Conservation (phyloP, 2,888 invertebrate species). For the Gastrophysa polygoni region DNA sequence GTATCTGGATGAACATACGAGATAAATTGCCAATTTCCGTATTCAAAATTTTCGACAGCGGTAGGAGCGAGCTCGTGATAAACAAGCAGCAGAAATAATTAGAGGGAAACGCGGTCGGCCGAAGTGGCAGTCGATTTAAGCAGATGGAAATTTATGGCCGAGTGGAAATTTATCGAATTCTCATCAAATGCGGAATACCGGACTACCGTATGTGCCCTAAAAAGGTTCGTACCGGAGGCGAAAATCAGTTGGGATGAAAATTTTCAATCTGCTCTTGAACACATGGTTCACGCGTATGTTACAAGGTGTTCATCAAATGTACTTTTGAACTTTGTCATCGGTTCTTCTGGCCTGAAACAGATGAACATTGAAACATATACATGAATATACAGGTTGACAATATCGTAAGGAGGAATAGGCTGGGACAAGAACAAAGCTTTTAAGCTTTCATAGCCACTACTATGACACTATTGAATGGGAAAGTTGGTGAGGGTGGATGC, state of each 20-base stretch:
- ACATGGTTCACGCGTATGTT: too few relatives aligned
- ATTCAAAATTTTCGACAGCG: conserved; percentile 22
- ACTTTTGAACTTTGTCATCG: too few relatives aligned
- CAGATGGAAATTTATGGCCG: conserved; percentile 23
- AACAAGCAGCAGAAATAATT: conserved; percentile 22
- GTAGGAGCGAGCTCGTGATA: conserved; percentile 13
- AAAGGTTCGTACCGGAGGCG: neutral
- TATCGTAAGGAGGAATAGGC: too few relatives aligned
- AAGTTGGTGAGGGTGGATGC: too few relatives aligned
- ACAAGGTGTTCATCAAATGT: too few relatives aligned
- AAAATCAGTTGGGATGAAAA: neutral
- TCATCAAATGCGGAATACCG: conserved; percentile 9
- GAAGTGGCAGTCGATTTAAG: conserved; percentile 17
- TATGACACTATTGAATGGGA: too few relatives aligned
- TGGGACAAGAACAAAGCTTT: too few relatives aligned
- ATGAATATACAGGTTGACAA: too few relatives aligned
- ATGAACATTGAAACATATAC: too few relatives aligned
- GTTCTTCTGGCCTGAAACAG: too few relatives aligned
- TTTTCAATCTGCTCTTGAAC: too few relatives aligned
- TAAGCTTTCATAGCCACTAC: too few relatives aligned
- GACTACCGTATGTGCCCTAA: neutral
- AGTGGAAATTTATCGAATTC: conserved; percentile 17
- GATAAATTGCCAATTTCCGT: conserved; percentile 20
- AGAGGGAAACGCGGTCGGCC: conserved; percentile 17
- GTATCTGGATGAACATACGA: neutral